A percentile compares a stretch with the other conserved stretches of the same genome.
phyloP scores from a whole-genome alignment of 2,888 invertebrate genomes.

The Vannuccia rotundouncinata region DNA sequence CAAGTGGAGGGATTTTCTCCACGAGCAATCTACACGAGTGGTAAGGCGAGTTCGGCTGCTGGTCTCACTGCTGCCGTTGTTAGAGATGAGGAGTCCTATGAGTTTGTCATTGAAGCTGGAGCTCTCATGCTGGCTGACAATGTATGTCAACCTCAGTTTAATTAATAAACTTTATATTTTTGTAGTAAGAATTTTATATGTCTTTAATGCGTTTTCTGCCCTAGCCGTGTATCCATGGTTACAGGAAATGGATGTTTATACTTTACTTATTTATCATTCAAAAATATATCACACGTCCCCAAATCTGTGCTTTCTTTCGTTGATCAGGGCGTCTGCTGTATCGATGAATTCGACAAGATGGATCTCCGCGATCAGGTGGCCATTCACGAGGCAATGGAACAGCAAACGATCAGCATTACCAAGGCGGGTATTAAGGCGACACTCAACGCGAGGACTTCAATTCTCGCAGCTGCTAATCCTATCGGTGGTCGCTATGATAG shows the following conservation, averaged over 20 bases:
- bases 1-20: constrained; percentile 81
- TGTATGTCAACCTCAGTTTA: constrained; percentile 56
- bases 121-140: constrained; percentile 98
- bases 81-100: constrained; percentile 89
- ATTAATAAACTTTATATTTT: too few species aligned
- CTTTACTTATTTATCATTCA: too few species aligned
- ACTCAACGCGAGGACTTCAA: constrained; percentile 90
- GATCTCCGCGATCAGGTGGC: constrained; percentile 92
- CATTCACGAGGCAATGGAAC: constrained; percentile 99
- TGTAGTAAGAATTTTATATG: background rate
- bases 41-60: constrained; percentile 93
- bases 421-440: constrained; percentile 76
- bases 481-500: constrained; percentile 93
- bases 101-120: constrained; percentile 99
- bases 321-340: constrained; percentile 84
- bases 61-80: constrained; percentile 98
- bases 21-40: constrained; percentile 92
- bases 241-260: too few species aligned
- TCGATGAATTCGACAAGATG: constrained; percentile 99
- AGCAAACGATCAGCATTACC: constrained; percentile 95
- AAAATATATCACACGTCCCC: too few species aligned
- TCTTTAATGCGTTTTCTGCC: background rate
- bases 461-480: constrained; percentile 95
- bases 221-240: too few species aligned
- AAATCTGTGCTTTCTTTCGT: too few species aligned